Percentiles rank a stretch among this genome's conserved stretches.
These are phyloP conservation scores for Toxotes lorentzi DNA, from an alignment of 2,797 vertebrate genomes.

Conservation along the genomic window DNA sequence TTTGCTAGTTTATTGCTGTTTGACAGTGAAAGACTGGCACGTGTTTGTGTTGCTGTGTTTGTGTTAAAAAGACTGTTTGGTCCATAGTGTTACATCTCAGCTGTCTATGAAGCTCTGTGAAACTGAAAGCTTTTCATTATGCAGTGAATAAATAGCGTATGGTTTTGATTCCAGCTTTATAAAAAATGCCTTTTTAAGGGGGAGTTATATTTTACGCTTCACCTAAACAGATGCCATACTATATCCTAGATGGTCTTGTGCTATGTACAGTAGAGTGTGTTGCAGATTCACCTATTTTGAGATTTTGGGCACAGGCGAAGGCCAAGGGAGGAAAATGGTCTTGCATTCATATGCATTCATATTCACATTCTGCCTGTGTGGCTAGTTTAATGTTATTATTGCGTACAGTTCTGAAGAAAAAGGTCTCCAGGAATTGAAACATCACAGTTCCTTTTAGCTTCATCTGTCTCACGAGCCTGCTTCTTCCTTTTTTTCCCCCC, in stretches of 20 bases:
- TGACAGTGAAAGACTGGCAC: conserved; percentile 24
- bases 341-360: neutral
- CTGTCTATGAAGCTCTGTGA: neutral
- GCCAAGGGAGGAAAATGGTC: neutral
- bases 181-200: neutral
- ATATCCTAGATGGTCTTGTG: neutral
- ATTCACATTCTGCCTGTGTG: neutral
- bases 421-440: neutral
- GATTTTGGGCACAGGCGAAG: neutral
- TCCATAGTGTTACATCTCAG: neutral
- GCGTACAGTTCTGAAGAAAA: neutral
- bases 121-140: conserved; percentile 18
- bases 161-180: neutral
- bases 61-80: conserved; percentile 9
- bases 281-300: neutral
- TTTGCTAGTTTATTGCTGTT: conserved; percentile 20
- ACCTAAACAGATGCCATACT: neutral
- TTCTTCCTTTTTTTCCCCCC: conserved; percentile 19
- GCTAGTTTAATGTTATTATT: neutral
- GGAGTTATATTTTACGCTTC: neutral
- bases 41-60: conserved; percentile 14
- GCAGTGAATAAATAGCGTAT: neutral
- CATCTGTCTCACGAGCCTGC: conserved; percentile 22
- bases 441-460: neutral
- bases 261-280: neutral